These are phyloP conservation scores for Neodiprion virginianus DNA, from an alignment of 1,140 invertebrate genomes.

Conservation along the genomic window DNA sequence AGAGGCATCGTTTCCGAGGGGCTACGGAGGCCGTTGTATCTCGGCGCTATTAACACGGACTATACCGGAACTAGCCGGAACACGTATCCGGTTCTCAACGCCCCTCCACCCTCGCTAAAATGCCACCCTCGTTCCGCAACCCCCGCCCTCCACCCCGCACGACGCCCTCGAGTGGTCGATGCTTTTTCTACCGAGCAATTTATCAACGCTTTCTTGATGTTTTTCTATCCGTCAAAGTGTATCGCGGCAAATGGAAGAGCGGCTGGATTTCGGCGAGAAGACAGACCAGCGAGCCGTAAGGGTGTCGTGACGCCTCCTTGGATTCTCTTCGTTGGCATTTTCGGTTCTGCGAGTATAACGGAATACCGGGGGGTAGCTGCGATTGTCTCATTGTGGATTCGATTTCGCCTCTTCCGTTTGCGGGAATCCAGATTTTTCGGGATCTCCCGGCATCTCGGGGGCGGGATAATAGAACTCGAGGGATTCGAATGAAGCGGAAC, in stretches of 20 bases:
- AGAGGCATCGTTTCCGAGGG: slow-evolving; percentile 33
- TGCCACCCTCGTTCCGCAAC: slow-evolving; percentile 23
- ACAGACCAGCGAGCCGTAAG: not conserved
- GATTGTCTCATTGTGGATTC: too few species aligned
- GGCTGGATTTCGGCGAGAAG: not conserved
- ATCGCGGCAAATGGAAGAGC: slow-evolving; percentile 7
- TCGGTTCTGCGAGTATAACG: too few species aligned
- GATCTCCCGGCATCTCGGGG: too few species aligned
- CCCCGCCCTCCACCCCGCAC: slow-evolving; percentile 25
- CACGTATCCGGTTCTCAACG: slow-evolving; percentile 58
- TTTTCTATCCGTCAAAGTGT: slow-evolving; percentile 51
- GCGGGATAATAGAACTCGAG: not conserved
- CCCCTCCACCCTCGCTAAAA: slow-evolving; percentile 36
- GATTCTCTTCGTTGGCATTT: not conserved
- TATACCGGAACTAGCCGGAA: slow-evolving; percentile 58
- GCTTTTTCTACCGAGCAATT: slow-evolving; percentile 50
- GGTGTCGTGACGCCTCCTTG: not conserved
- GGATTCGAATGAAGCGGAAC: not conserved
- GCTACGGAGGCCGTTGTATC: slow-evolving; percentile 49
- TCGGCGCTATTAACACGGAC: slow-evolving; percentile 58
- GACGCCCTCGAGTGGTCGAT: slow-evolving; percentile 40
- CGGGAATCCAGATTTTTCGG: too few species aligned
- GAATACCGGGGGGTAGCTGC: too few species aligned
- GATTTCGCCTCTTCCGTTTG: too few species aligned
- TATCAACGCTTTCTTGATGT: slow-evolving; percentile 50